Base-by-base conservation (phyloP, 2,888 invertebrate genomes). In the Trichogramma evanescens region DNA sequence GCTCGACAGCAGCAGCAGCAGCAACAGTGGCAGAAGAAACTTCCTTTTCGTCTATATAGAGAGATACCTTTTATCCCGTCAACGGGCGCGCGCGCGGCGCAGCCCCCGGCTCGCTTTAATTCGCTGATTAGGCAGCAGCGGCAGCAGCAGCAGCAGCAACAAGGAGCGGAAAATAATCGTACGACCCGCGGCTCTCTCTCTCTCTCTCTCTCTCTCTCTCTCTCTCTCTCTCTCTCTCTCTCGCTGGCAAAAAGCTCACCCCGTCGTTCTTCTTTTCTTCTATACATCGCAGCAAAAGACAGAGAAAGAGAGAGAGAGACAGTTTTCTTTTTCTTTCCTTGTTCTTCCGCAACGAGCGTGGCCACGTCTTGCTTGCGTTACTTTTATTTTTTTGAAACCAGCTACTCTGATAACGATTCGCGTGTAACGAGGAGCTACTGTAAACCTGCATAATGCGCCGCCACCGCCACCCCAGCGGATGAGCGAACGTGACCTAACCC, bases 91-190 rank as follows among this genome's bases (percentile, higher is more conserved):
- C 49, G 8, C 66, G 51, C 61, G 58, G 52, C 61, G 45, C 54
- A 45, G 65, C 67, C 66, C 68, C 68, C 67, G 70, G 72, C 71
- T 67, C 67, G 68, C 68, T 72, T 73, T 73, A 74, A 74, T 74
- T 73, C 71, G 70, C 73, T 74, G 74, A 74, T 74, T 74, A 74
- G 73, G 71, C 71, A 69, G 69, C 40, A 41, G n/a, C 41, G 51
- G 45, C 40, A 38, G 63, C 46, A 26, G 59, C n/a, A n/a, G 71
- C 71, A 69, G 69, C 65, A 67, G 68, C 68, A 69, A 71, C 72
- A 70, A 73, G 70, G 68, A 73, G 69, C 68, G 70, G 70, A 71
- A 72, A 70, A 75, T 73, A 73, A 73, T 73, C 72, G 71, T 68
- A 65, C 66, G 7, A 41, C 56, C 51, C 13, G 26, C 41, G 38